These are phyloP conservation scores for Echeneis naucrates DNA, from an alignment of 2,797 vertebrate species.

Conservation along the genomic window DNA sequence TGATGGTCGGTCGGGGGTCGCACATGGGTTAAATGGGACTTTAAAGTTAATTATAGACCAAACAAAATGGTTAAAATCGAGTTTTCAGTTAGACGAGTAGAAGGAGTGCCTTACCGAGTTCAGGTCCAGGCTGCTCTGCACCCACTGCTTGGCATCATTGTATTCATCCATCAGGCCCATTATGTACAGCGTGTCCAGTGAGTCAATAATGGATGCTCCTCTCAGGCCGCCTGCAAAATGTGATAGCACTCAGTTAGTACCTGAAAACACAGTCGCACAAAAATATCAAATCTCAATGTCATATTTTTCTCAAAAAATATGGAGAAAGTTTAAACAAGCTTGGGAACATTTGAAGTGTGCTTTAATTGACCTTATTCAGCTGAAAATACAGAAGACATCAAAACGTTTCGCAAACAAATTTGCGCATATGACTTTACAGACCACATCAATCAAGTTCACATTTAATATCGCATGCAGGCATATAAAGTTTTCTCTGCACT, in stretches of 20 bases:
- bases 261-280: not conserved
- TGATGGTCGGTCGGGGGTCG: not conserved
- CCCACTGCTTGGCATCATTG: slow-evolving; percentile 94
- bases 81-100: not conserved
- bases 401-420: not conserved
- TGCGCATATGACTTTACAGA: too few relatives aligned
- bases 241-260: not conserved
- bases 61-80: not conserved
- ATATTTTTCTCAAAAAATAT: not conserved
- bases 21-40: not conserved
- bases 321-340: not conserved
- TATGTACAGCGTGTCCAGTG: slow-evolving; percentile 95
- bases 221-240: slow-evolving; percentile 90
- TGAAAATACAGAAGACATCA: not conserved
- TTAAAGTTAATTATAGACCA: slow-evolving; percentile 5
- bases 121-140: slow-evolving; percentile 91
- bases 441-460: not conserved
- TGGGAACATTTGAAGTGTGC: not conserved
- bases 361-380: too few relatives aligned
- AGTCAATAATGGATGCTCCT: slow-evolving; percentile 95
- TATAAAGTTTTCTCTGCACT: too few relatives aligned
- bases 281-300: not conserved
- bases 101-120: slow-evolving; percentile 87
- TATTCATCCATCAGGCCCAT: slow-evolving; percentile 96
- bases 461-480: not conserved